Base-by-base conservation (phyloP, 2,888 invertebrate species). In the Lithophane semibrunnea region DNA sequence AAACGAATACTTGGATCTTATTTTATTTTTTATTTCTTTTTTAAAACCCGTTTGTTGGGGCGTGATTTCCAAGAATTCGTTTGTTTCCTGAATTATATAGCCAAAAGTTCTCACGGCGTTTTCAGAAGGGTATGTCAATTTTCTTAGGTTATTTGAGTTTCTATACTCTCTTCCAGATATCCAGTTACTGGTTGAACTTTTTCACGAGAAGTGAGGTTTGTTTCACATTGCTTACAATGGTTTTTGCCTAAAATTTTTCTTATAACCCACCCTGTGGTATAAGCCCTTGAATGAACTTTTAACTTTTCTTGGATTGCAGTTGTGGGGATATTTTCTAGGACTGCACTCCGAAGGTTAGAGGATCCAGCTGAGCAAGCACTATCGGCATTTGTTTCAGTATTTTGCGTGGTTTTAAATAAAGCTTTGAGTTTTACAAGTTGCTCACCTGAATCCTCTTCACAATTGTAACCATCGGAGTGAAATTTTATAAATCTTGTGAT, bases 1-100 rank as follows among this genome's bases (percentile, higher is more conserved):
- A 56, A 56, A 56, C n/a, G 56, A 56, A 56, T 56, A 56, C 56
- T 56, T 56, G n/a, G n/a, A 56, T 56, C 10, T n/a, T n/a, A 56
- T 56, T 56, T 56, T n/a, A 54, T 56, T 37, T 37, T 37, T 37
- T 5, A 37, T 54, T 54, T 54, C 21, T 21, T n/a, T 56, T 56
- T 12, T 56, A n/a, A n/a, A 4, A 56, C n/a, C 56, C n/a, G 4
- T n/a, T 56, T 56, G 56, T 4, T 56, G 56, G 10, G 56, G 56
- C 10, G n/a, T n/a, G 3, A 56, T n/a, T 12, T n/a, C 12, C 56
- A 56, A 56, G 56, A n/a, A 56, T 56, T 56, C 56, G 12, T 56
- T 56, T 56, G n/a, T 4, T 56, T 56, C 56, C 56, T 56, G 56
- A 56, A 56, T 56, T 56, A 56, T 56, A 4, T 56, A 12, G 12